Base-by-base conservation (phyloP, 2,888 invertebrate species). In the Pheosia gnoma region DNA sequence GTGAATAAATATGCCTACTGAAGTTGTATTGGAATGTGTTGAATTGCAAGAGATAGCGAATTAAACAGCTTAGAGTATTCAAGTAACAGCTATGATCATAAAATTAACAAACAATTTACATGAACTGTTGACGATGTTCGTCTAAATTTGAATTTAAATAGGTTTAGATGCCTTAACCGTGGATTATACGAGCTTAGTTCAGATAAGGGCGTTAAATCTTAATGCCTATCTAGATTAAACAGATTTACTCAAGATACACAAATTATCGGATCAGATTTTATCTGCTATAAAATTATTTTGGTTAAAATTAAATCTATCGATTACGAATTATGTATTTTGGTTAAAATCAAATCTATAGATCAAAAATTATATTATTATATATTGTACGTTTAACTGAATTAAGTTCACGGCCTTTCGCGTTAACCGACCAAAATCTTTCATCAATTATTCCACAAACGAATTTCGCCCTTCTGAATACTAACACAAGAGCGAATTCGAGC, bases 41-140 rank as follows among this genome's bases (percentile, higher is more conserved):
- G 11, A n/a, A 47, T n/a, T 47, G 47, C 47, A 9, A 51, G 3
- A 51, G 25, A 25, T 51, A 51, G 9, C 51, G 7, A 25, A 49
- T n/a, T 49, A 49, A 51, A 51, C 51, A 3, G 25, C 25, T 25
- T 25, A 51, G 25, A 51, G 7, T 25, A 25, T 25, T 3, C 8
- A 72, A 56, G 65, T 25, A 57, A 25, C 25, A 3, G 51, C 25
- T 25, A 25, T 51, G 9, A 25, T 51, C 10, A 38, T 11, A 53
- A 53, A 52, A 53, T 37, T 36, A 38, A 53, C 37, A 53, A 53
- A 38, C 53, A 37, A 37, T 53, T 53, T 11, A 37, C 37, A 9
- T 55, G 39, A 55, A 13, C n/a, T 55, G 55, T 55, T 55, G n/a
- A 39, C 55, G 55, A 55, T 55, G 39, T n/a, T 9, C 55, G 13